Evolutionary conservation across 1,140 invertebrate species (phyloP).

Genomic region (Scaptodrosophila lebanonensis): DNA sequence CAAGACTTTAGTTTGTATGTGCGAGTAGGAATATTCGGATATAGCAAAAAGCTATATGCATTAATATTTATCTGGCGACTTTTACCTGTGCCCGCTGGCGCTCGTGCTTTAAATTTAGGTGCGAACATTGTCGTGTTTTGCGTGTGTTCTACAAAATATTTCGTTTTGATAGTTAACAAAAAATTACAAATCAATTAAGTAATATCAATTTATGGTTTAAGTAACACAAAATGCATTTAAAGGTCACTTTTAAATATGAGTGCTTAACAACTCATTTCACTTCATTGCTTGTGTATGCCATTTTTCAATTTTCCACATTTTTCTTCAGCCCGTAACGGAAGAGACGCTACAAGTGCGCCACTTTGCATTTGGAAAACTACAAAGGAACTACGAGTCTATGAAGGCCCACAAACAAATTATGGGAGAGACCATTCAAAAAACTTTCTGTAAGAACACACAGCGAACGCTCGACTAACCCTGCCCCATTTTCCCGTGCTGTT

Average conservation of each 20-base stretch:
- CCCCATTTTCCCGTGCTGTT: slow-evolving; percentile 46
- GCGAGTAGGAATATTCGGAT: slow-evolving; percentile 16
- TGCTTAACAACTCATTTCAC: slow-evolving; percentile 22
- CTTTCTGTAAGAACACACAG: background rate
- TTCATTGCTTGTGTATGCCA: slow-evolving; percentile 17
- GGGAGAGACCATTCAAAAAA: too few species aligned
- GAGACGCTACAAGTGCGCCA: too few species aligned
- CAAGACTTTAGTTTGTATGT: slow-evolving; percentile 25
- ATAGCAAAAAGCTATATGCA: background rate
- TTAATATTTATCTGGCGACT: too few species aligned
- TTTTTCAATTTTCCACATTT: background rate
- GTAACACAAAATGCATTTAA: too few species aligned
- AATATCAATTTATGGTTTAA: too few species aligned
- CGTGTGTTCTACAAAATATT: slow-evolving; percentile 59
- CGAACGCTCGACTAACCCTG: slow-evolving; percentile 71
- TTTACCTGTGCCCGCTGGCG: slow-evolving; percentile 84
- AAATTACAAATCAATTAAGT: too few species aligned
- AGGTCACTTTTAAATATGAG: too few species aligned
- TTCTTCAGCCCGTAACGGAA: background rate
- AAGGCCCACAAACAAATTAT: too few species aligned
- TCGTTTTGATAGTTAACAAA: too few species aligned
- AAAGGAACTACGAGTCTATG: too few species aligned
- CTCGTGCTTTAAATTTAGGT: slow-evolving; percentile 87
- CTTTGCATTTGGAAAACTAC: too few species aligned
- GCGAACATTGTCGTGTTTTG: slow-evolving; percentile 80